These are phyloP conservation scores for Drosophila paramelanica DNA, from an alignment of 2,888 invertebrate species.

Conservation along the genomic window DNA sequence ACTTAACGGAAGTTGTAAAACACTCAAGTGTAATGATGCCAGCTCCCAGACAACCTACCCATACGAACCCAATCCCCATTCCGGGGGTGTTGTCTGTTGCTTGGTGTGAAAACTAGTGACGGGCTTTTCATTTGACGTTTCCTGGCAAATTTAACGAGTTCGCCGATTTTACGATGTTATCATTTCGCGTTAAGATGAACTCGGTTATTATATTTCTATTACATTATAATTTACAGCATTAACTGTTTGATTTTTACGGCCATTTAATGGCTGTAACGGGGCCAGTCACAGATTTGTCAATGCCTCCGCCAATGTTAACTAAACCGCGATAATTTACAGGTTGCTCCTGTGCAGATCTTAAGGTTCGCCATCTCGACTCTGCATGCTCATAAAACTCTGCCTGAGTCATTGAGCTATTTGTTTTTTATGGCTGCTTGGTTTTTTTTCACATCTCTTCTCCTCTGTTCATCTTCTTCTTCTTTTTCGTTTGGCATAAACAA, in stretches of 20 bases:
- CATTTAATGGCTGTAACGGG: slow-evolving; percentile 51
- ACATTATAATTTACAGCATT: slow-evolving; percentile 73
- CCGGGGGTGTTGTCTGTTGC: background rate
- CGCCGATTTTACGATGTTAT: slow-evolving; percentile 58
- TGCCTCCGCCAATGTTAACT: slow-evolving; percentile 46
- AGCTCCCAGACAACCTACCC: slow-evolving; percentile 18
- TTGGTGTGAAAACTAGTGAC: slow-evolving; percentile 73
- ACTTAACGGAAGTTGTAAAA: slow-evolving; percentile 84
- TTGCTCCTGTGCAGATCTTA: slow-evolving; percentile 27
- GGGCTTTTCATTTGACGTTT: slow-evolving; percentile 50
- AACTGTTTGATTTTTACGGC: slow-evolving; percentile 67
- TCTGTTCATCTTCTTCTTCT: background rate
- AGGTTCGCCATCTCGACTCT: slow-evolving; percentile 23
- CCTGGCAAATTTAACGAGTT: slow-evolving; percentile 56
- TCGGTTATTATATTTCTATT: slow-evolving; percentile 76
- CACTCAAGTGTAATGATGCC: slow-evolving; percentile 80
- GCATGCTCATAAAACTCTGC: slow-evolving; percentile 56
- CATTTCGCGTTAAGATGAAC: slow-evolving; percentile 46
- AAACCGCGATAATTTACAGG: slow-evolving; percentile 41
- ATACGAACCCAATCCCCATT: background rate
- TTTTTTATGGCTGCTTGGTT: slow-evolving; percentile 49
- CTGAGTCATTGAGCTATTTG: slow-evolving; percentile 70
- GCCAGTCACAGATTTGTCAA: slow-evolving; percentile 67
- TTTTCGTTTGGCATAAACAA: slow-evolving; percentile 37
- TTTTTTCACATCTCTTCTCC: background rate